Percentiles rank a stretch among this genome's conserved stretches.
Evolutionary conservation across 2,888 invertebrate species (phyloP).

Genomic region (Drosophila ustulata): DNA sequence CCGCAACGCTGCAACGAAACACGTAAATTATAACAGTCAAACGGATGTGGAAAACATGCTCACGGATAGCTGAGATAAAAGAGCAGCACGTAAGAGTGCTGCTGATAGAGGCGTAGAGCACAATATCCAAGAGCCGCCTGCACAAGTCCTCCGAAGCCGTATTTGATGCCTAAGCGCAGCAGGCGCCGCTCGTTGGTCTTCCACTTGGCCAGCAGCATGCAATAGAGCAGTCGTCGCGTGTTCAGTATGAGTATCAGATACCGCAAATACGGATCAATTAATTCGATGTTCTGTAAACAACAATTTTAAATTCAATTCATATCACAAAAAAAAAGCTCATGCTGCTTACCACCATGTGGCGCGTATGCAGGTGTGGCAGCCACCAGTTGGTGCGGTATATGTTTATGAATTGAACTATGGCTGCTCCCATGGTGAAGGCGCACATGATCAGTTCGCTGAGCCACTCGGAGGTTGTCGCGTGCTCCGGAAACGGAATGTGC

Average conservation of each 20-base stretch:
- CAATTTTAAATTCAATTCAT: not conserved
- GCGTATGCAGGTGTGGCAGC: constrained; percentile 96
- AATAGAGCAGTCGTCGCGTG: constrained; percentile 91
- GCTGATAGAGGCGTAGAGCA: constrained; percentile 90
- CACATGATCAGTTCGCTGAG: constrained; percentile 95
- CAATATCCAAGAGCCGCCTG: constrained; percentile 88
- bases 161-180: constrained; percentile 68
- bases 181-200: constrained; percentile 84
- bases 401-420: constrained; percentile 96
- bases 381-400: constrained; percentile 98
- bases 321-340: not conserved
- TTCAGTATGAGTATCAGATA: constrained; percentile 93
- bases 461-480: constrained; percentile 92
- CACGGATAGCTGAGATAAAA: constrained; percentile 96
- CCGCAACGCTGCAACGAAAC: constrained; percentile 87
- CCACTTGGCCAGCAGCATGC: constrained; percentile 84
- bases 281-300: constrained; percentile 92
- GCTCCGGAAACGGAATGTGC: constrained; percentile 92
- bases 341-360: constrained; percentile 92
- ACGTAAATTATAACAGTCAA: not conserved
- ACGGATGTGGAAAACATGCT: constrained; percentile 85
- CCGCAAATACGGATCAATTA: constrained; percentile 95
- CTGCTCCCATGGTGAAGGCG: constrained; percentile 91
- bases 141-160: constrained; percentile 87
- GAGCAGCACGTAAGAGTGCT: constrained; percentile 91